Evolutionary conservation across 2,888 invertebrate species (phyloP).

Genomic region (Oscheius sp.): DNA sequence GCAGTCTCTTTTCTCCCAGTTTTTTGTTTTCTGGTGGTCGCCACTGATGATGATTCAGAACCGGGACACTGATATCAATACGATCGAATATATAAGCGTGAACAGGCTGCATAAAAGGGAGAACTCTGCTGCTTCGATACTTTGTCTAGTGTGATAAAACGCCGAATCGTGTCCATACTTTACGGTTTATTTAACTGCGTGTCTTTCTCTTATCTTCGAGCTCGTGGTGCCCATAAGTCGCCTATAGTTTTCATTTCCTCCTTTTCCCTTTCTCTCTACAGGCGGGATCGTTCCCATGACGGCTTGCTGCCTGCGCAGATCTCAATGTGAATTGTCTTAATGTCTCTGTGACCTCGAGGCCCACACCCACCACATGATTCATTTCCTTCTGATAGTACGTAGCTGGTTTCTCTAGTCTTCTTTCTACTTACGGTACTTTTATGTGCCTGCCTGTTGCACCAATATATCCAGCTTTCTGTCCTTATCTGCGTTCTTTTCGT

Average conservation of each 20-base stretch:
- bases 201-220: slow-evolving; percentile 7
- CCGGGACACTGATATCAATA: slow-evolving; percentile 17
- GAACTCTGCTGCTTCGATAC: not conserved
- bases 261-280: not conserved
- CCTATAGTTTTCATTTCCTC: slow-evolving; percentile 1
- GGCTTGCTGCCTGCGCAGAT: slow-evolving; percentile 3
- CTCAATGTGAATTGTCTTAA: slow-evolving; percentile 23
- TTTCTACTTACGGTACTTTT: slow-evolving; percentile 9
- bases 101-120: slow-evolving; percentile 3
- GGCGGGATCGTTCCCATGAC: too few species aligned
- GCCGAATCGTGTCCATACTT: slow-evolving; percentile 7
- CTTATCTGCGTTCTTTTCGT: not conserved
- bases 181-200: slow-evolving; percentile 27
- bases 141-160: too few species aligned
- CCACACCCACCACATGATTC: slow-evolving; percentile 33
- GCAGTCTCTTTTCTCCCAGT: not conserved
- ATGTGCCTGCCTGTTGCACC: not conserved
- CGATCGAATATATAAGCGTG: slow-evolving; percentile 30
- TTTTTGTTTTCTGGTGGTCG: slow-evolving; percentile 4
- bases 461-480: not conserved
- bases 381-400: slow-evolving; percentile 27
- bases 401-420: slow-evolving; percentile 21
- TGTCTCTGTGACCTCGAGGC: slow-evolving; percentile 29
- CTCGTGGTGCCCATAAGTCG: slow-evolving; percentile 8
- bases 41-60: slow-evolving; percentile 26